These are phyloP conservation scores for Stomatorhinus ivindoensis DNA, from an alignment of 2,113 vertebrate species.

Conservation along the genomic window DNA sequence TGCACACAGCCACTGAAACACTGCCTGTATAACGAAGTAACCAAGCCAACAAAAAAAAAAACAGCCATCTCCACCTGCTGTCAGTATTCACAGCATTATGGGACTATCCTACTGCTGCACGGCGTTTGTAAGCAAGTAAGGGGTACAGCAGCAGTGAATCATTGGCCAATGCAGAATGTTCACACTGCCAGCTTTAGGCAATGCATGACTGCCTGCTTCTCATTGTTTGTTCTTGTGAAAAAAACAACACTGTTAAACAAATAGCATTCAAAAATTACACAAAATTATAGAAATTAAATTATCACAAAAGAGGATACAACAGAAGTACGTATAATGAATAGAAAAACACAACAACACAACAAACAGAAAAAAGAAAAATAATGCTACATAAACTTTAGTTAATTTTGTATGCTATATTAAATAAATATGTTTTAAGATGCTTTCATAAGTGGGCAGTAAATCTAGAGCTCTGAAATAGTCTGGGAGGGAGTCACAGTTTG, in stretches of 20 bases:
- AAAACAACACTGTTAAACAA: not conserved
- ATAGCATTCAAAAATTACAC: not conserved
- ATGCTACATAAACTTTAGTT: not conserved
- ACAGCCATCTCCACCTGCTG: not conserved
- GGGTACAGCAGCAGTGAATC: not conserved
- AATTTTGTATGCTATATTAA: not conserved
- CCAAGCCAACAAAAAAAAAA: not conserved
- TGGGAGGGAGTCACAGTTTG: not conserved
- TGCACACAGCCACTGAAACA: not conserved
- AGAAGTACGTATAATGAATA: not conserved
- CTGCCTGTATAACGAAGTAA: not conserved
- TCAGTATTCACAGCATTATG: not conserved
- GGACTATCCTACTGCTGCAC: not conserved
- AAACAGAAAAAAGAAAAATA: not conserved
- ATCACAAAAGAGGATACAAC: not conserved
- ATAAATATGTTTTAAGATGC: not conserved
- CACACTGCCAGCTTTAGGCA: not conserved
- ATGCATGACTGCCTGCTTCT: not conserved
- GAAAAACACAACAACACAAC: not conserved
- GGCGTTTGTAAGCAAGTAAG: not conserved
- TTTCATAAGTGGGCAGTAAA: not conserved
- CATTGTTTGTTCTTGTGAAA: not conserved
- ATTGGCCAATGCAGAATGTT: not conserved
- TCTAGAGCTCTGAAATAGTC: not conserved
- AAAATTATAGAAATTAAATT: not conserved